Conservation (phyloP, 2,888 invertebrate species). For the Coelinius sp. region DNA sequence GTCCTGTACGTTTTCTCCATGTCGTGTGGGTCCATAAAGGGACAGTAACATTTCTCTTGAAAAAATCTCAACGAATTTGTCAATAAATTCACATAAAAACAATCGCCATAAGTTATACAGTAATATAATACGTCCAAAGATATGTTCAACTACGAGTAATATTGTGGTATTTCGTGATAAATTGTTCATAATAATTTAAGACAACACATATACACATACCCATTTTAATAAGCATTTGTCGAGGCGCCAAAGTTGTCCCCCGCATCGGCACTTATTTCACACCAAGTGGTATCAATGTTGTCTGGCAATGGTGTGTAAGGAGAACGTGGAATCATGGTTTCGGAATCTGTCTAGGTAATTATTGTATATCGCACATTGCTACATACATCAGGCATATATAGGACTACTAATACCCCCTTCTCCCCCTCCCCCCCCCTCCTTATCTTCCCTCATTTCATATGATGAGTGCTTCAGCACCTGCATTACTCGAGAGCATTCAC, state of each 20-base stretch:
- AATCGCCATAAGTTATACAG: neutral
- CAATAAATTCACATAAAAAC: neutral
- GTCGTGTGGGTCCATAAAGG: conserved; percentile 22
- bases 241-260: conserved; percentile 61
- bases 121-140: neutral
- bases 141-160: neutral
- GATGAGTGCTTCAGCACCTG: neutral
- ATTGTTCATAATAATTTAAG: neutral
- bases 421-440: neutral
- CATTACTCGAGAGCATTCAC: neutral
- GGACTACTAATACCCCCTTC: neutral
- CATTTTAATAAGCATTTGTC: neutral
- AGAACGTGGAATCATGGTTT: conserved; percentile 98
- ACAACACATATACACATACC: neutral
- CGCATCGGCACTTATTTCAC: conserved; percentile 65
- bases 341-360: conserved; percentile 77
- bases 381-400: neutral
- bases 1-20: conserved; percentile 23
- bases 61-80: neutral
- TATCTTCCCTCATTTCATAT: neutral
- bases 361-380: neutral
- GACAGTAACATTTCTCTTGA: neutral
- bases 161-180: neutral
- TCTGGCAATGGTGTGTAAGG: conserved; percentile 96
- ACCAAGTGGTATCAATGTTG: conserved; percentile 74